Conservation (phyloP, 2,113 vertebrate species). For the Struthidea cinerea region DNA sequence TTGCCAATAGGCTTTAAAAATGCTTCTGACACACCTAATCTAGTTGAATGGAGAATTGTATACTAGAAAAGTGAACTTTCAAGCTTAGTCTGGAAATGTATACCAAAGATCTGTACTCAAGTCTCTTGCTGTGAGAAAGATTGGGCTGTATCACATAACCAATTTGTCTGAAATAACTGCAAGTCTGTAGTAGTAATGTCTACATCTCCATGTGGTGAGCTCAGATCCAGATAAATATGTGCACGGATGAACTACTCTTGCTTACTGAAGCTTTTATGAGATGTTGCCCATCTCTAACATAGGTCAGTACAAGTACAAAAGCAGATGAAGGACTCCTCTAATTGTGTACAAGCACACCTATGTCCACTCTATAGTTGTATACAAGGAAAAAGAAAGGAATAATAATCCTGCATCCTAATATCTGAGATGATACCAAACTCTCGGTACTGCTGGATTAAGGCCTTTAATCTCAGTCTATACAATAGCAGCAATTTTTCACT, state of each 20-base stretch:
- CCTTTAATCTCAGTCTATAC: background rate
- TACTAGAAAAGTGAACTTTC: background rate
- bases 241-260: background rate
- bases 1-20: background rate
- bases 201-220: background rate
- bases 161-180: background rate
- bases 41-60: background rate
- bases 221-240: background rate
- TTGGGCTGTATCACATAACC: background rate
- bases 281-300: background rate
- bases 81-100: background rate
- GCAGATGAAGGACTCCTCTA: background rate
- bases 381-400: background rate
- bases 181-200: background rate
- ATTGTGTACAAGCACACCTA: background rate
- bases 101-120: background rate
- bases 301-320: background rate
- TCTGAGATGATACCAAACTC: background rate
- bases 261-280: background rate
- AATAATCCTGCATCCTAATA: background rate
- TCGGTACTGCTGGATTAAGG: background rate
- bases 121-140: background rate
- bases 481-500: background rate
- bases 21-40: background rate
- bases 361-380: fast-evolving